These are phyloP conservation scores for Pollenia griseotomentosa DNA, from an alignment of 2,888 invertebrate genomes.

Conservation along the genomic window DNA sequence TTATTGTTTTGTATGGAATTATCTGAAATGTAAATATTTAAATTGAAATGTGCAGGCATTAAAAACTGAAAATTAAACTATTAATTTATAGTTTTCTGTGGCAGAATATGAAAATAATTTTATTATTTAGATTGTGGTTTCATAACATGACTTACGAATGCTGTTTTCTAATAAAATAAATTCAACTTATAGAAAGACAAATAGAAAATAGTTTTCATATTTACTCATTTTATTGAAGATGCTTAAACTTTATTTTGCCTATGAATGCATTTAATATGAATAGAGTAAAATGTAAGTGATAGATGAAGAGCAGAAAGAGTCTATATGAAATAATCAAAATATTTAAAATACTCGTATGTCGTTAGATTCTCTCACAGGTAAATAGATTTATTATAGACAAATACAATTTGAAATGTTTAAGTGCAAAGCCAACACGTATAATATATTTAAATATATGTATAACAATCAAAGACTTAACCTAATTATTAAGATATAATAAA, in stretches of 20 bases:
- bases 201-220: not conserved
- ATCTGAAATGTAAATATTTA: slow-evolving; percentile 46
- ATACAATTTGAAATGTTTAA: too few species aligned
- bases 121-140: not conserved
- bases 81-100: slow-evolving; percentile 35
- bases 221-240: not conserved
- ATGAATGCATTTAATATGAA: not conserved
- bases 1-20: not conserved
- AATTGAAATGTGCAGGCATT: slow-evolving; percentile 30
- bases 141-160: not conserved
- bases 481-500: too few species aligned
- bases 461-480: too few species aligned
- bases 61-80: slow-evolving; percentile 33
- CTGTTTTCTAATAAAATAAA: not conserved
- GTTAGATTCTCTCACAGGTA: too few species aligned
- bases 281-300: too few species aligned
- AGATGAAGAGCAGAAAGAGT: too few species aligned
- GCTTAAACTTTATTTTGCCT: not conserved
- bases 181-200: not conserved
- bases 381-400: too few species aligned
- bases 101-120: not conserved
- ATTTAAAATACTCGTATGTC: too few species aligned
- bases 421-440: too few species aligned
- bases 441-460: too few species aligned
- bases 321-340: too few species aligned